Evolutionary conservation across 1,140 invertebrate genomes (phyloP).

Genomic region (Eupeodes corollae): DNA sequence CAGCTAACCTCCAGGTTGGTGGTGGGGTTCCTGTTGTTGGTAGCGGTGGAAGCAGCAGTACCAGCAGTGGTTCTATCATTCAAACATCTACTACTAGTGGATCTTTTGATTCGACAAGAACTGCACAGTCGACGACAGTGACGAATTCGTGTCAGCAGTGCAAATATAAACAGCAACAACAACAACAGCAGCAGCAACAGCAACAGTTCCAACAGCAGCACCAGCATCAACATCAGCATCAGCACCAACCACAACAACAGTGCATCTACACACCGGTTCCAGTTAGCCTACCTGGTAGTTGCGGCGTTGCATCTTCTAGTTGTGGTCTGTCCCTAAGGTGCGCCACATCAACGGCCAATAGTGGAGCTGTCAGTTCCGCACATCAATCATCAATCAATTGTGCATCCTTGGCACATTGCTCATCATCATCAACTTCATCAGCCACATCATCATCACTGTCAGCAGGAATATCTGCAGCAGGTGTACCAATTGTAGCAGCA

Average conservation of each 20-base stretch:
- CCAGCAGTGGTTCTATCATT: too few species aligned
- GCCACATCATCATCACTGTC: neutral
- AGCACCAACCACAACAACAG: neutral
- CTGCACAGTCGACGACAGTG: neutral
- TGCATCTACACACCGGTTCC: neutral
- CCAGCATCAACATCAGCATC: too few species aligned
- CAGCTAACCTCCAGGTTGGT: neutral
- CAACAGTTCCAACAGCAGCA: neutral
- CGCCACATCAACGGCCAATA: too few species aligned
- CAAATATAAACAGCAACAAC: neutral
- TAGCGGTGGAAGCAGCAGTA: too few species aligned
- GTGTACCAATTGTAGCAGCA: neutral
- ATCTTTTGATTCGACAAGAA: too few species aligned
- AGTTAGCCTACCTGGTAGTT: neutral
- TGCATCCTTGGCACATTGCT: neutral
- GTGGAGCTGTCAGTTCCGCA: neutral
- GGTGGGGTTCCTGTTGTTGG: too few species aligned
- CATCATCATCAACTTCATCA: neutral
- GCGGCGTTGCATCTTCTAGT: too few species aligned
- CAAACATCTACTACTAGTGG: too few species aligned
- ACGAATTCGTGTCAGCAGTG: neutral
- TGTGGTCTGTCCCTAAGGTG: too few species aligned
- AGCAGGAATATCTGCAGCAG: neutral
- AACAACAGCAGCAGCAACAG: neutral
- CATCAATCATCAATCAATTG: neutral